These are phyloP conservation scores for Adelges cooleyi DNA, from an alignment of 1,140 invertebrate species.

Conservation along the genomic window DNA sequence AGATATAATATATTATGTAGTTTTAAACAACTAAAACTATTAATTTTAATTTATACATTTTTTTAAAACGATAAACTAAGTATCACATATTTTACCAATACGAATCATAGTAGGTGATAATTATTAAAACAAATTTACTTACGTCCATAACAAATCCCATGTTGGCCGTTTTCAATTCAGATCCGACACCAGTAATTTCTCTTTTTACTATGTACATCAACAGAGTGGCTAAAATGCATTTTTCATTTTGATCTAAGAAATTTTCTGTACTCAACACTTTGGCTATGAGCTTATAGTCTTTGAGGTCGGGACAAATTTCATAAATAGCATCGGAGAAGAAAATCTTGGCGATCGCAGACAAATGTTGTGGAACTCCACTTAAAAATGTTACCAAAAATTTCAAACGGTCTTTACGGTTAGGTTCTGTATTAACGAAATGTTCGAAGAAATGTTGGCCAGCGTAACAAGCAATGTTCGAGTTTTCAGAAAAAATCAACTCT, in stretches of 20 bases:
- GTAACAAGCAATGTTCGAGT: neutral
- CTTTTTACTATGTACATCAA: slow-evolving; percentile 4
- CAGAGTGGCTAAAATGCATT: neutral
- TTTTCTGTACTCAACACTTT: neutral
- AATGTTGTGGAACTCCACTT: neutral
- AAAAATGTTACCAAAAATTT: neutral
- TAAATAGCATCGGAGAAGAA: neutral
- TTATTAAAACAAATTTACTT: no score
- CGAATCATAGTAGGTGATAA: no score
- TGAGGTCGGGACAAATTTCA: neutral
- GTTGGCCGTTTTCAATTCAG: neutral
- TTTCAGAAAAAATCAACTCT: slow-evolving; percentile 20
- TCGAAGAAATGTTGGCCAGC: slow-evolving; percentile 2
- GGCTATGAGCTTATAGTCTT: neutral
- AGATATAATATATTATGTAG: no score
- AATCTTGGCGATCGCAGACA: neutral
- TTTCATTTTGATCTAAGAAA: neutral
- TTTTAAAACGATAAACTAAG: no score
- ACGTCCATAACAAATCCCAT: neutral
- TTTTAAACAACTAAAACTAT: no score
- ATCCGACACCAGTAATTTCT: neutral
- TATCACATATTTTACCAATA: no score
- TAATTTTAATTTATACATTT: no score
- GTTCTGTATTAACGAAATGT: neutral
- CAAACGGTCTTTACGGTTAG: neutral